A percentile compares a stretch with the other conserved stretches of the same genome.
These are phyloP conservation scores for Sebastes trivittatus DNA, from an alignment of 2,797 vertebrate genomes.

Conservation along the genomic window DNA sequence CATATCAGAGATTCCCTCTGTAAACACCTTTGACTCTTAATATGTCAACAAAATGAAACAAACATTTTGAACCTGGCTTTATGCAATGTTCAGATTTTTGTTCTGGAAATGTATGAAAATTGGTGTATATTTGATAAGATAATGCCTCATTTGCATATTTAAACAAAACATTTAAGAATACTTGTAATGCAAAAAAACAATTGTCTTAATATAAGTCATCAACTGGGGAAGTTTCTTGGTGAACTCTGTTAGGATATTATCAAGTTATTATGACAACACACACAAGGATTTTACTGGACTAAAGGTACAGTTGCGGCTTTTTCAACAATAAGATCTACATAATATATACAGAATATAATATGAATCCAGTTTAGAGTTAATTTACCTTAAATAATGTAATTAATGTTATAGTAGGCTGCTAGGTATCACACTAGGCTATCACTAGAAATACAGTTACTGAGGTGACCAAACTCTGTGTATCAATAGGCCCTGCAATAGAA, in stretches of 20 bases:
- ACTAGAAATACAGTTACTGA: background rate
- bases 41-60: background rate
- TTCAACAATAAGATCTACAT: background rate
- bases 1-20: background rate
- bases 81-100: background rate
- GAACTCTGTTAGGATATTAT: background rate
- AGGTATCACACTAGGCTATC: background rate
- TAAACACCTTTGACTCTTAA: background rate
- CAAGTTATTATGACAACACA: too few relatives aligned
- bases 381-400: background rate
- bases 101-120: background rate
- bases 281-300: too few relatives aligned
- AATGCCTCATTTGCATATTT: background rate
- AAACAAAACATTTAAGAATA: fast-evolving
- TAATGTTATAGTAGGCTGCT: background rate
- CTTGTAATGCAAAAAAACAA: background rate
- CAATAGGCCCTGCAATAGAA: background rate
- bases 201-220: background rate
- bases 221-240: background rate
- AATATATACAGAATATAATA: background rate
- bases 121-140: background rate
- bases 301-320: background rate
- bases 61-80: background rate
- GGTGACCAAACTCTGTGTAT: background rate
- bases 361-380: background rate